A percentile compares a stretch with the other conserved stretches of the same genome.
These are phyloP conservation scores for Stegostoma tigrinum DNA, from an alignment of 2,113 vertebrate genomes.

Conservation along the genomic window DNA sequence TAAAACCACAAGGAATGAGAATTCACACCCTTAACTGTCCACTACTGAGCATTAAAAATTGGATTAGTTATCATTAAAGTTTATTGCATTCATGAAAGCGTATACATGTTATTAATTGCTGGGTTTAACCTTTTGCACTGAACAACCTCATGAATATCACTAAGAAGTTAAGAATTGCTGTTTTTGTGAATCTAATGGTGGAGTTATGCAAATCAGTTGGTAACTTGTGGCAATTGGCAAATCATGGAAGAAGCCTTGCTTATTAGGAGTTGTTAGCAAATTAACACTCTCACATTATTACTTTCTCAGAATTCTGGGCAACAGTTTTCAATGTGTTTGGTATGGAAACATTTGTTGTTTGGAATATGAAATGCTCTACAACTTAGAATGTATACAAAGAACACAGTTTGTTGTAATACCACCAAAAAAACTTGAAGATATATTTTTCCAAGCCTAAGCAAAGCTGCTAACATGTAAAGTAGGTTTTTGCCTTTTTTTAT, in stretches of 20 bases:
- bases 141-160: too few relatives aligned
- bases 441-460: background rate
- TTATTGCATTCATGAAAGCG: background rate
- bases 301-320: background rate
- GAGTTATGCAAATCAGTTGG: background rate
- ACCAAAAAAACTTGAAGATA: background rate
- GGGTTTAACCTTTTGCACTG: background rate
- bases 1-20: background rate
- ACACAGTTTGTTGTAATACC: background rate
- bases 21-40: background rate
- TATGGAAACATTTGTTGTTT: constrained; percentile 1
- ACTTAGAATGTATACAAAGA: background rate
- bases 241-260: background rate
- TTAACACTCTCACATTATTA: background rate
- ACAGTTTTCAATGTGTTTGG: background rate
- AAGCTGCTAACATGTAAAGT: background rate
- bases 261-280: background rate
- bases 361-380: background rate
- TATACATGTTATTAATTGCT: background rate
- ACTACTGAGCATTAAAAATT: background rate
- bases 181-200: background rate
- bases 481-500: background rate
- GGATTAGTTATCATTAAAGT: background rate
- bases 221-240: background rate
- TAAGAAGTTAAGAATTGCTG: background rate